Percentiles rank a stretch among this genome's conserved stretches.
phyloP scores from a whole-genome alignment of 37 sponge, comb jelly and placozoan genomes.

The Dysidea cf. avara region DNA sequence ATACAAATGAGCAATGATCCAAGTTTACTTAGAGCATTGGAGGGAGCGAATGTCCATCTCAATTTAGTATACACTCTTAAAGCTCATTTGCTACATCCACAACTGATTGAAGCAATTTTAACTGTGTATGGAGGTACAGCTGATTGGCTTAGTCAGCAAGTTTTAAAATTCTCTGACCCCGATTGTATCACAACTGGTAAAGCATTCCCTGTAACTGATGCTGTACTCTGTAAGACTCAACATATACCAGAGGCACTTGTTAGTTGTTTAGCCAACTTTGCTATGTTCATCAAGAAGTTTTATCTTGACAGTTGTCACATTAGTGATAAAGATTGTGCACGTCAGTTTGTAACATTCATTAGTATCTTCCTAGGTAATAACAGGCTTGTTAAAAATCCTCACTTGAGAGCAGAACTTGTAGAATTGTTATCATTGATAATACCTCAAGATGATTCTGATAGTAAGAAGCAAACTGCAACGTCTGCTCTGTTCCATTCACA shows the following conservation, averaged over 20 bases:
- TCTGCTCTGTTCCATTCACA: constrained; percentile 32
- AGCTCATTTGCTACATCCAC: constrained; percentile 40
- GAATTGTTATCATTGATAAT: constrained; percentile 59
- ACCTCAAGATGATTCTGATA: constrained; percentile 6
- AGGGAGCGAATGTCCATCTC: too few species aligned
- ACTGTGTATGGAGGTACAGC: constrained; percentile 47
- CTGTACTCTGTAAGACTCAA: constrained; percentile 16
- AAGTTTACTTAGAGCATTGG: too few species aligned
- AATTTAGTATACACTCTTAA: constrained; percentile 15
- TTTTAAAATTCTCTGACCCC: constrained; percentile 2
- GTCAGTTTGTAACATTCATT: constrained; percentile 20
- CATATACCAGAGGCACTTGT: constrained; percentile 63
- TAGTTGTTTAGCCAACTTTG: constrained; percentile 56
- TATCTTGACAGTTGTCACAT: neutral
- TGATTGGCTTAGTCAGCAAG: constrained; percentile 54
- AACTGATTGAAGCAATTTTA: constrained; percentile 28
- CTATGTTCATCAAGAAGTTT: constrained; percentile 43
- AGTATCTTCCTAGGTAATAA: constrained; percentile 62
- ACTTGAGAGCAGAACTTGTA: constrained; percentile 74
- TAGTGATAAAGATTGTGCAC: neutral
- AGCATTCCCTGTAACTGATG: neutral
- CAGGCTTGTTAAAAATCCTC: constrained; percentile 67
- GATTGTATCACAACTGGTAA: neutral
- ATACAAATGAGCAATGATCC: too few species aligned
- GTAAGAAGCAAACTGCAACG: neutral